These are phyloP conservation scores for Synergus itoensis DNA, from an alignment of 2,888 invertebrate species.

Conservation along the genomic window DNA sequence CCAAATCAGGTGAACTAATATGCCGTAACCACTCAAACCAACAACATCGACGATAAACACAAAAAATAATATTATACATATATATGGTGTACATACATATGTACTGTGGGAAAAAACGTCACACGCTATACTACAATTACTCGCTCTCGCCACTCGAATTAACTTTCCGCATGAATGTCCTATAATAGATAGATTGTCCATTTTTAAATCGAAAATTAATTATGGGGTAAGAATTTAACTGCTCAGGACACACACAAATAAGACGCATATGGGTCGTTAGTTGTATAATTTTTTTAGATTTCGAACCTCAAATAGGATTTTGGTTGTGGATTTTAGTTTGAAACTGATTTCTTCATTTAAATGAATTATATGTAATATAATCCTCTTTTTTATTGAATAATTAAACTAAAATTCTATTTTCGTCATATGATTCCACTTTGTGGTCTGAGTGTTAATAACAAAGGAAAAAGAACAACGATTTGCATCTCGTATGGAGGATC, in stretches of 20 bases:
- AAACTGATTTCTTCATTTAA: too few species aligned
- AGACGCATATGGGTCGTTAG: too few species aligned
- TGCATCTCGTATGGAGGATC: constrained; percentile 63
- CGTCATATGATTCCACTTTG: constrained; percentile 45
- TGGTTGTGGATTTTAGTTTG: too few species aligned
- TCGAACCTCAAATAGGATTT: too few species aligned
- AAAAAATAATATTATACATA: neutral
- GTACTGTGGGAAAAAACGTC: neutral
- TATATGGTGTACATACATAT: neutral
- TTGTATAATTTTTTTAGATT: too few species aligned
- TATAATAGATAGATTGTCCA: too few species aligned
- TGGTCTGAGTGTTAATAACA: constrained; percentile 47
- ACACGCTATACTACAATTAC: constrained; percentile 22
- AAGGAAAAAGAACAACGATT: constrained; percentile 57
- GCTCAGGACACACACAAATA: too few species aligned
- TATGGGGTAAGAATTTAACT: too few species aligned
- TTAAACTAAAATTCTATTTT: constrained; percentile 15
- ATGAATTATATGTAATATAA: too few species aligned
- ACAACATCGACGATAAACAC: constrained; percentile 56
- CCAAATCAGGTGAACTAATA: constrained; percentile 65
- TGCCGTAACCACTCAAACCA: constrained; percentile 59
- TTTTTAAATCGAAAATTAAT: too few species aligned
- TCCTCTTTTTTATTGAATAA: neutral
- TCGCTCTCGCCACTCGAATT: constrained; percentile 10
- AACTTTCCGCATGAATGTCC: too few species aligned